Conservation (phyloP, 2,113 vertebrate species). For the Setophaga petechia region DNA sequence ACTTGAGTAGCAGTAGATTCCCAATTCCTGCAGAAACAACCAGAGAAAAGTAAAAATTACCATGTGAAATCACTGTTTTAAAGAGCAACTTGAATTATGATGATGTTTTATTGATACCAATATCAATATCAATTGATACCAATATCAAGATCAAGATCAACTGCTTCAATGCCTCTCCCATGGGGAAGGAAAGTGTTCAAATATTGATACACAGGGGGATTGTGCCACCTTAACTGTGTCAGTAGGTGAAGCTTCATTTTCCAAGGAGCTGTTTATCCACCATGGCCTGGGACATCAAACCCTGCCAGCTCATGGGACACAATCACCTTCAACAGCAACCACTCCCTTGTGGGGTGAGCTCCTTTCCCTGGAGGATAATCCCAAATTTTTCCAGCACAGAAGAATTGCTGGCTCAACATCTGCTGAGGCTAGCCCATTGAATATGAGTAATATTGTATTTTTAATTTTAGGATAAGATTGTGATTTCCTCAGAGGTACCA, state of each 20-base stretch:
- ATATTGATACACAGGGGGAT: accelerated
- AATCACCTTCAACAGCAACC: neutral
- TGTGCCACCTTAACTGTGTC: neutral
- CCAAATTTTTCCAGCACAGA: neutral
- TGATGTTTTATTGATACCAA: neutral
- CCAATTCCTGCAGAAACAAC: neutral
- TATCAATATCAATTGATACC: too few relatives aligned
- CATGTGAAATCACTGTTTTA: neutral
- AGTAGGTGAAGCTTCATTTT: neutral
- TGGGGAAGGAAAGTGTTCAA: neutral
- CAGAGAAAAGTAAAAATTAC: neutral
- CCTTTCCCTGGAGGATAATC: neutral
- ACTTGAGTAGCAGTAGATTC: neutral
- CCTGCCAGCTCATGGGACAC: neutral
- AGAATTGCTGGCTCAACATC: neutral
- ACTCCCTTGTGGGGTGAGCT: neutral
- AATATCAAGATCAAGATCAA: too few relatives aligned
- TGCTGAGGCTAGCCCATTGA: neutral
- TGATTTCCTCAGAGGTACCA: neutral
- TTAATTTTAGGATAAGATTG: neutral
- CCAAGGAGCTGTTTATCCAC: neutral
- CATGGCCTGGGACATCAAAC: neutral
- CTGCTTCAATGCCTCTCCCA: neutral
- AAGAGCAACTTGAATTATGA: neutral
- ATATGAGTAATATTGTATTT: accelerated